Percentiles rank a stretch among this genome's conserved stretches.
Evolutionary conservation across 2,797 vertebrate genomes (phyloP).

Genomic region (Meda fulgida): DNA sequence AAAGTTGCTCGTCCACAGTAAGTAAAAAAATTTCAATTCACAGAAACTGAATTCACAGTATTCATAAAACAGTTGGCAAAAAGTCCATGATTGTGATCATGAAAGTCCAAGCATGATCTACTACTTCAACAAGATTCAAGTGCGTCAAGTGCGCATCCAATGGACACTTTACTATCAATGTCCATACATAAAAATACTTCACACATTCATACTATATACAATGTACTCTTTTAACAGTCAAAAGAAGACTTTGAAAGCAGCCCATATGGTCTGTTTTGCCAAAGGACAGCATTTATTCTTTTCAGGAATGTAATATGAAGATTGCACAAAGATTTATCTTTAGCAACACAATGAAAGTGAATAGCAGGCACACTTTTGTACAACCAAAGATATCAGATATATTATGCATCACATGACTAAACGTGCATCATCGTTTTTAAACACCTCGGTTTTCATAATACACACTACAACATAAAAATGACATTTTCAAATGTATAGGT

Average conservation of each 20-base stretch:
- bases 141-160: neutral
- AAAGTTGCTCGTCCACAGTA: too few species aligned
- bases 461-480: neutral
- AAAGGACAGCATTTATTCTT: neutral
- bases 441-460: neutral
- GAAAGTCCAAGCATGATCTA: neutral
- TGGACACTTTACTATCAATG: neutral
- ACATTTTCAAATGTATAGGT: neutral
- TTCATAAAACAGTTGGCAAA: neutral
- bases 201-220: neutral
- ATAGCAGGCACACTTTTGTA: neutral
- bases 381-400: neutral
- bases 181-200: neutral
- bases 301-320: neutral
- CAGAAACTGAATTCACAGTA: too few species aligned
- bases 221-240: neutral
- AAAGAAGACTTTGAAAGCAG: neutral
- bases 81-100: neutral
- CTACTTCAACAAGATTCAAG: neutral
- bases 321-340: neutral
- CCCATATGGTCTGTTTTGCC: neutral
- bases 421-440: neutral
- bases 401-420: neutral
- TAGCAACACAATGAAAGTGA: neutral
- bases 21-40: too few species aligned